Percentiles rank a stretch among this genome's conserved stretches.
These are phyloP conservation scores for Sebastes vulpes DNA, from an alignment of 2,797 vertebrate species.

Conservation along the genomic window DNA sequence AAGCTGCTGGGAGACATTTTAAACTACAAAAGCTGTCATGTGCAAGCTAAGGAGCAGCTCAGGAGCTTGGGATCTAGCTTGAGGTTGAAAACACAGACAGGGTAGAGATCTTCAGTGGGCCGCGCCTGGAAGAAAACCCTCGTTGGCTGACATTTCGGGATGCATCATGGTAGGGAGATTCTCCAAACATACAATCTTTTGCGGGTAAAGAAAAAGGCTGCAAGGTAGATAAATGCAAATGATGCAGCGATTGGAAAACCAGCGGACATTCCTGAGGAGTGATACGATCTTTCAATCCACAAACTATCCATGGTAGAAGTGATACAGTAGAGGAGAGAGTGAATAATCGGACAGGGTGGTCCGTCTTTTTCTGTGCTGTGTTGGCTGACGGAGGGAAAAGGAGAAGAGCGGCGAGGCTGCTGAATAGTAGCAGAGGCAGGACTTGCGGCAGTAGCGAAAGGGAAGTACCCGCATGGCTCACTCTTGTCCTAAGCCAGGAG, in stretches of 20 bases:
- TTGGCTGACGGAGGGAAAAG: conserved; percentile 6
- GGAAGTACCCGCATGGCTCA: conserved; percentile 41
- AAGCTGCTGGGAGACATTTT: conserved; percentile 8
- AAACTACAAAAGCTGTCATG: conserved; percentile 1
- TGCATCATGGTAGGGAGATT: conserved; percentile 45
- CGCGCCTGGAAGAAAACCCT: conserved; percentile 28
- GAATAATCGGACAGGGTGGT: conserved; percentile 71
- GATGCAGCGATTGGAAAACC: conserved; percentile 70
- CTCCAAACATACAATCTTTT: conserved; percentile 63
- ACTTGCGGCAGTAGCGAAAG: conserved; percentile 33
- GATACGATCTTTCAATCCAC: conserved; percentile 73
- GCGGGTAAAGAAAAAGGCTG: conserved; percentile 57
- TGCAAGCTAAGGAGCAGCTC: neutral
- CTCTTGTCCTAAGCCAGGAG: conserved; percentile 63
- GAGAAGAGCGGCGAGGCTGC: conserved; percentile 20
- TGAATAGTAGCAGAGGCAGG: conserved; percentile 14
- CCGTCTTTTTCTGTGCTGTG: conserved; percentile 20
- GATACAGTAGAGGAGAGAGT: conserved; percentile 57
- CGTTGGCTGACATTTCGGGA: conserved; percentile 63
- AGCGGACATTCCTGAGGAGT: conserved; percentile 75
- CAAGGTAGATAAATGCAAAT: conserved; percentile 81
- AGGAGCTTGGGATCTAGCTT: neutral
- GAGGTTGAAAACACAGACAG: conserved; percentile 16
- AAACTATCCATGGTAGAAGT: conserved; percentile 57
- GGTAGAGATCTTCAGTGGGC: conserved; percentile 8